Conservation (phyloP, 1,140 invertebrate genomes). For the Subanguina moxae region DNA sequence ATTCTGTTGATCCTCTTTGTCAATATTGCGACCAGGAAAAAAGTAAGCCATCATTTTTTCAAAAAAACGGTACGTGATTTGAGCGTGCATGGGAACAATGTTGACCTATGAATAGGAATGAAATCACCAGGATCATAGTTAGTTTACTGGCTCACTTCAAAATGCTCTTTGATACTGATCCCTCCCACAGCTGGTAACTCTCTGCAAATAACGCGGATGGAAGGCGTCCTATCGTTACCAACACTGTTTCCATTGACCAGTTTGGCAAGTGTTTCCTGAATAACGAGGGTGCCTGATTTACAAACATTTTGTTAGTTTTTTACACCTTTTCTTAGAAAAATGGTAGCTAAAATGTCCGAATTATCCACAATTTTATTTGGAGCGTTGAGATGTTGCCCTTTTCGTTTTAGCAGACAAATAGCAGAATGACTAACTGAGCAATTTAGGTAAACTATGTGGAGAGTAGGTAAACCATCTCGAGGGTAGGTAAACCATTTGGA, state of each 20-base stretch:
- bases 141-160: constrained; percentile 68
- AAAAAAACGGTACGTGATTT: constrained; percentile 92
- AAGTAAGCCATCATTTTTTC: constrained; percentile 95
- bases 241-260: constrained; percentile 24
- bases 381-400: too few species aligned
- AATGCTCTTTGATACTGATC: constrained; percentile 95
- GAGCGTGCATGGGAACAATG: constrained; percentile 83
- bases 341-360: not conserved
- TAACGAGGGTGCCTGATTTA: too few species aligned
- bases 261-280: constrained; percentile 46
- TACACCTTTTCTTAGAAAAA: not conserved
- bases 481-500: too few species aligned
- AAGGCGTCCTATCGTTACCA: constrained; percentile 47
- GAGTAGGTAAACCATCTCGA: too few species aligned
- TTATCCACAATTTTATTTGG: too few species aligned
- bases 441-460: too few species aligned
- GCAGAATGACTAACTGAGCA: too few species aligned
- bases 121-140: constrained; percentile 64
- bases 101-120: constrained; percentile 33
- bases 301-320: too few species aligned
- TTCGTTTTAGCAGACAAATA: too few species aligned
- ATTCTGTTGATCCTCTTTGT: constrained; percentile 59
- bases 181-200: constrained; percentile 70
- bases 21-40: constrained; percentile 88
- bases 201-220: constrained; percentile 53